Evolutionary conservation across 2,113 vertebrate genomes (phyloP).

Genomic region (Bungarus multicinctus): DNA sequence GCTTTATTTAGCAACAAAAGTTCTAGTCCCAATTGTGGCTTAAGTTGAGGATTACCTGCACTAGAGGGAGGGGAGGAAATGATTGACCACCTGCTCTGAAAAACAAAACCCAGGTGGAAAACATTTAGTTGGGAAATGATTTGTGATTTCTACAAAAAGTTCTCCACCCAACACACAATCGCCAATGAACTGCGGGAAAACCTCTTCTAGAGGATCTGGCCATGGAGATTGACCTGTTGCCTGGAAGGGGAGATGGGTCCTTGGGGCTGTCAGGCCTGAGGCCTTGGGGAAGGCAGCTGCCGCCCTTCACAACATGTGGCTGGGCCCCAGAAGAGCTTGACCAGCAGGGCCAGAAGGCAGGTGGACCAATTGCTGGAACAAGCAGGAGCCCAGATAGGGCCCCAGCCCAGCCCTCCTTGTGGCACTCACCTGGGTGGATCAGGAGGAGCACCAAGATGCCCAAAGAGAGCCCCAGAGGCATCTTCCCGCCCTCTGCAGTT

Average conservation of each 20-base stretch:
- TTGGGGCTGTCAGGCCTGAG: neutral
- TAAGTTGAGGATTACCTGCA: neutral
- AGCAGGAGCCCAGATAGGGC: neutral
- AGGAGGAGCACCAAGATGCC: slow-evolving; percentile 45
- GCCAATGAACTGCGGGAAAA: neutral
- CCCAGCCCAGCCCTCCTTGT: neutral
- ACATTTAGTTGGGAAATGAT: neutral
- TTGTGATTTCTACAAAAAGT: neutral
- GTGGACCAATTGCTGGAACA: neutral
- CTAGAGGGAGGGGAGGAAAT: neutral
- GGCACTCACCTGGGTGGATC: slow-evolving; percentile 47
- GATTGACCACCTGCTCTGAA: no score
- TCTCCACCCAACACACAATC: neutral
- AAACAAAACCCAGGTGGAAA: neutral
- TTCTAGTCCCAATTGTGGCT: neutral
- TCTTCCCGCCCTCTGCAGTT: neutral
- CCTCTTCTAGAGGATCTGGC: neutral
- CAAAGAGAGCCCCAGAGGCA: slow-evolving; percentile 9
- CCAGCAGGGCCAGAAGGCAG: neutral
- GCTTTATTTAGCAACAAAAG: neutral
- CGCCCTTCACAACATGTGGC: neutral
- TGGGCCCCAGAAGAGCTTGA: neutral
- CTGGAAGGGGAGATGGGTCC: neutral
- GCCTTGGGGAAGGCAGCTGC: neutral
- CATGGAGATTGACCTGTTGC: neutral